Evolutionary conservation across 2,797 vertebrate species (phyloP).

Genomic region (Mareca penelope): DNA sequence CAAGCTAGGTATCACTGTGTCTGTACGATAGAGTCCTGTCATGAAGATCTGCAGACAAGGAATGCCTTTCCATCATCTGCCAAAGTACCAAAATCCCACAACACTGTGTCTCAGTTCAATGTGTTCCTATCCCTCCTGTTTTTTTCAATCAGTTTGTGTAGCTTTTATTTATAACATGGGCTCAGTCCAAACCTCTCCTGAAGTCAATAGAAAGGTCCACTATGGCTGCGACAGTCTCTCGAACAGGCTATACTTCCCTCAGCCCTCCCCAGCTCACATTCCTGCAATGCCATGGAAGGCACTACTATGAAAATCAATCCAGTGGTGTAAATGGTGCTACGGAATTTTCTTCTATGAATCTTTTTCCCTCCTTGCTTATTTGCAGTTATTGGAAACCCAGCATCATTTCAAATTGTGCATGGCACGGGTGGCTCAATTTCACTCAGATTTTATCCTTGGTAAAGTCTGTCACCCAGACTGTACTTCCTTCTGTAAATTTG

Average conservation of each 20-base stretch:
- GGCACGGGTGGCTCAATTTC: background rate
- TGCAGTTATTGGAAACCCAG: background rate
- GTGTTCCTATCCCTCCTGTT: background rate
- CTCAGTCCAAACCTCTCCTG: background rate
- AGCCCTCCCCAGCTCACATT: background rate
- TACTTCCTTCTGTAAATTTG: background rate
- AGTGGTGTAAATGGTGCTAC: background rate
- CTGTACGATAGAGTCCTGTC: background rate
- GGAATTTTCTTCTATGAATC: background rate
- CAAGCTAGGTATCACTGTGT: background rate
- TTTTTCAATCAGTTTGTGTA: background rate
- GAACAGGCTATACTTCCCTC: background rate
- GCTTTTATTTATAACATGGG: background rate
- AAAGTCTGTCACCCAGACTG: background rate
- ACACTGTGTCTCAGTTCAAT: background rate
- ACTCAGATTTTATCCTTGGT: background rate
- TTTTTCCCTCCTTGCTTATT: background rate
- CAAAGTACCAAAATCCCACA: background rate
- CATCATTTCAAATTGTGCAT: background rate
- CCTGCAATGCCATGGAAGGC: background rate
- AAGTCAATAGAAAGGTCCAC: constrained; percentile 7
- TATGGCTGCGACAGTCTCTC: background rate
- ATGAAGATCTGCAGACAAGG: background rate
- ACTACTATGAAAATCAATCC: background rate
- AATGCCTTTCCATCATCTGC: background rate